These are phyloP conservation scores for Bombus affinis DNA, from an alignment of 1,140 invertebrate genomes.

Conservation along the genomic window DNA sequence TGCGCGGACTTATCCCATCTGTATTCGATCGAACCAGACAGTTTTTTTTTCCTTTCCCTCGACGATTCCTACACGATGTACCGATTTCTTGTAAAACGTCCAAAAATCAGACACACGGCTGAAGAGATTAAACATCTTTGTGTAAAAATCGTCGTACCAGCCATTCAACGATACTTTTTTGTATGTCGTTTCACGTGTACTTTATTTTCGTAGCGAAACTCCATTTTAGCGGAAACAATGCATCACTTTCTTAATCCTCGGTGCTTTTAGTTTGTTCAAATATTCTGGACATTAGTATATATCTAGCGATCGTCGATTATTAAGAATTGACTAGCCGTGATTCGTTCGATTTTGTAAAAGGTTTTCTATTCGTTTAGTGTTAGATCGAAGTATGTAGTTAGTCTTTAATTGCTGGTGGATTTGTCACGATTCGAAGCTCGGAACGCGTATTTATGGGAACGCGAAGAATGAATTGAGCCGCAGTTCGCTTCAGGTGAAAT, in stretches of 20 bases:
- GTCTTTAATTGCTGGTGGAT: not conserved
- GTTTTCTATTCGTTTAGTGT: not conserved
- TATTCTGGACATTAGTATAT: not conserved
- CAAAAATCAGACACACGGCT: slow-evolving; percentile 59
- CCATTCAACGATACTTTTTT: slow-evolving; percentile 50
- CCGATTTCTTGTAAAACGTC: slow-evolving; percentile 70
- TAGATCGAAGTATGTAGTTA: not conserved
- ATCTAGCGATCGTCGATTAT: not conserved
- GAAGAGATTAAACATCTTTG: slow-evolving; percentile 63
- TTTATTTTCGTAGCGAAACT: not conserved
- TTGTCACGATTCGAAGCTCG: not conserved
- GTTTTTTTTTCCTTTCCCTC: slow-evolving; percentile 69
- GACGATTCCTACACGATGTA: slow-evolving; percentile 18
- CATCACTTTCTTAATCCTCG: not conserved
- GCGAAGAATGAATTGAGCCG: slow-evolving; percentile 46
- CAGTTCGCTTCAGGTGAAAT: slow-evolving; percentile 40
- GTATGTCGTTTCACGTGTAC: not conserved
- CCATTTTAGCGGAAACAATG: not conserved
- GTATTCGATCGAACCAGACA: slow-evolving; percentile 71
- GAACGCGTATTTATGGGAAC: not conserved
- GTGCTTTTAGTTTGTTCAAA: not conserved
- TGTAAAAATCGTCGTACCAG: slow-evolving; percentile 39
- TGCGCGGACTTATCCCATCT: slow-evolving; percentile 75
- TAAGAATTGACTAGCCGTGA: not conserved
- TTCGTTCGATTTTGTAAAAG: not conserved